Percentiles rank a stretch among this genome's conserved stretches.
These are phyloP conservation scores for Aphaenogaster ashmeadi DNA, from an alignment of 1,140 invertebrate genomes.

Conservation along the genomic window DNA sequence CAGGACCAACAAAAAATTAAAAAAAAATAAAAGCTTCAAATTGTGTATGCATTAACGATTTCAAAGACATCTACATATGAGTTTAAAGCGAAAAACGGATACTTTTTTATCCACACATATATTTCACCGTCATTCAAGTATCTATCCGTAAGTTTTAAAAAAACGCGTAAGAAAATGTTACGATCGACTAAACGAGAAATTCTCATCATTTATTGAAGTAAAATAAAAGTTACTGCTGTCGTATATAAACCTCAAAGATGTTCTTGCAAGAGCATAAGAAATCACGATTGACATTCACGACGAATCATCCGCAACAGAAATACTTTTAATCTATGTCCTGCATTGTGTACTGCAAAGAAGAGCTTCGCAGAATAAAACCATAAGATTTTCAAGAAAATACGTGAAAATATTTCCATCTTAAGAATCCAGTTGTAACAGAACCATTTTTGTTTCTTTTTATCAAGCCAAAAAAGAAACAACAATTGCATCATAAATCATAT, in stretches of 20 bases:
- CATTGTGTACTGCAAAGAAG: background rate
- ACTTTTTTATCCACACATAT: background rate
- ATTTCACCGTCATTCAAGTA: background rate
- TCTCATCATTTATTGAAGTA: background rate
- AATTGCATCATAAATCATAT: constrained; percentile 22
- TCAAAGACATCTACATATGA: background rate
- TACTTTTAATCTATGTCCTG: constrained; percentile 7
- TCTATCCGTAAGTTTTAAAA: background rate
- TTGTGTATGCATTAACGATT: background rate
- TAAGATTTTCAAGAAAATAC: background rate
- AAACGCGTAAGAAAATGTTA: background rate
- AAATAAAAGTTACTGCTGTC: constrained; percentile 38
- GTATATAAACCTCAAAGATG: background rate
- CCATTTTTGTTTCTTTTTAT: background rate
- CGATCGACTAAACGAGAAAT: background rate
- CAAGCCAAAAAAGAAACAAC: background rate
- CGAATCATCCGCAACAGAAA: background rate
- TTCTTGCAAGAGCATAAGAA: background rate
- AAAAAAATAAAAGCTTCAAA: background rate
- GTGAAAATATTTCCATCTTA: background rate
- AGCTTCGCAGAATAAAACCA: background rate
- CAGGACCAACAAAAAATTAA: background rate
- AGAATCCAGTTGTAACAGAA: background rate
- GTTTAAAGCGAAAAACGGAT: background rate
- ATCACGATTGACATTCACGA: background rate